Percentiles rank a stretch among this genome's conserved stretches.
These are phyloP conservation scores for Morbakka virulenta DNA, from an alignment of 30 jellyfish, hydroid and myxozoan genomes.

Conservation along the genomic window DNA sequence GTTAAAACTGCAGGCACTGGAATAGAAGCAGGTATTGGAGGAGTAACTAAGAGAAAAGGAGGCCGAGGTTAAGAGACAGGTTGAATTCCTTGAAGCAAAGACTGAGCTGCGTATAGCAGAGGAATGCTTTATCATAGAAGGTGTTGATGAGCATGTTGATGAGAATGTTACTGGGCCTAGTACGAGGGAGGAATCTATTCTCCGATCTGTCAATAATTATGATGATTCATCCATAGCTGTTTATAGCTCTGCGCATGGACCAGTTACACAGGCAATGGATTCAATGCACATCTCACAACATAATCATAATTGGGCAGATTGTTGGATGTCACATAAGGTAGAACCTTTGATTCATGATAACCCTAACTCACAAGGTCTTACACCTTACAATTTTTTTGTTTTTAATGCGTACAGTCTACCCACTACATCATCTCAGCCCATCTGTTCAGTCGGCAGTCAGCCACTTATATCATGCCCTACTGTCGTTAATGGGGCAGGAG, in stretches of 20 bases:
- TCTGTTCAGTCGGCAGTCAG: neutral
- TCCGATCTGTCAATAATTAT: neutral
- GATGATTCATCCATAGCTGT: neutral
- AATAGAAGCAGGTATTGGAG: neutral
- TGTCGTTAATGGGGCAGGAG: neutral
- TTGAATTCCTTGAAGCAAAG: neutral
- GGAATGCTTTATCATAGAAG: neutral
- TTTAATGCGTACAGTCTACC: neutral
- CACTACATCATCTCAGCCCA: neutral
- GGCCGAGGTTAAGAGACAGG: neutral
- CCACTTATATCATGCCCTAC: neutral
- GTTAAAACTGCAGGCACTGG: neutral
- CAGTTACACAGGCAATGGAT: no score
- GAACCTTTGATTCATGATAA: neutral
- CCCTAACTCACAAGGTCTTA: neutral
- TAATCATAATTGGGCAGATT: neutral
- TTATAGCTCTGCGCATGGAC: neutral
- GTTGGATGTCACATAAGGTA: neutral
- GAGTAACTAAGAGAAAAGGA: neutral
- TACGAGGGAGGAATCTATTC: neutral
- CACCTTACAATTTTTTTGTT: neutral
- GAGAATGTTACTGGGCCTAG: neutral
- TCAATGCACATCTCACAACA: no score
- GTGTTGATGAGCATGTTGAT: neutral
- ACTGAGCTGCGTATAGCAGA: neutral